Percentiles rank a stretch among this genome's conserved stretches.
These are phyloP conservation scores for Busseola fusca DNA, from an alignment of 2,888 invertebrate species.

Conservation along the genomic window DNA sequence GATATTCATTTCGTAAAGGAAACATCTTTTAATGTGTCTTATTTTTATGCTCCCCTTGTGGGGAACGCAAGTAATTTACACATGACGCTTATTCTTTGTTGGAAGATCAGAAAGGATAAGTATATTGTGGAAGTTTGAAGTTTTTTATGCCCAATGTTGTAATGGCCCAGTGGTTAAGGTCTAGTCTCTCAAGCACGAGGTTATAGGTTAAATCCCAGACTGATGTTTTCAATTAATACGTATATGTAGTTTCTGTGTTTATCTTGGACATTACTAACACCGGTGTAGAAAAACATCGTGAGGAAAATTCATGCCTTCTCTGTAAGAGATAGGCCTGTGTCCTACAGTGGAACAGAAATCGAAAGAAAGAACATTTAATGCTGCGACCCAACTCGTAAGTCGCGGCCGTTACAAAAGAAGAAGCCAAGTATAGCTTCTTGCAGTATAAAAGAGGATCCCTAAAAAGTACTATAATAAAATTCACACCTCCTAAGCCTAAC, in stretches of 20 bases:
- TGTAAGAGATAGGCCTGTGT: neutral
- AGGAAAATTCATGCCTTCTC: neutral
- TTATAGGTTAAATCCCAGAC: neutral
- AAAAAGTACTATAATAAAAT: neutral
- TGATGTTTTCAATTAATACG: neutral
- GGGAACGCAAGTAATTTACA: constrained; percentile 6
- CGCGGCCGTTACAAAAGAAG: neutral
- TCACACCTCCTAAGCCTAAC: neutral
- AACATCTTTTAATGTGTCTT: constrained; percentile 27
- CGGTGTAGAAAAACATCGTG: neutral
- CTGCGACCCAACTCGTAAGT: neutral
- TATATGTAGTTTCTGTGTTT: neutral
- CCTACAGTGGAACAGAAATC: neutral
- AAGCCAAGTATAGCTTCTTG: neutral
- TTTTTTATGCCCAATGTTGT: neutral
- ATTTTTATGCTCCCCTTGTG: constrained; percentile 21
- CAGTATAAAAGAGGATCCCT: neutral
- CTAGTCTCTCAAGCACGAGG: neutral
- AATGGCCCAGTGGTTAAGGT: neutral
- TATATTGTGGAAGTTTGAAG: neutral
- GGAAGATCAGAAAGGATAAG: neutral
- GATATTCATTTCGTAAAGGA: constrained; percentile 27
- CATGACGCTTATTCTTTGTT: constrained; percentile 6
- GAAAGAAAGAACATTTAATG: neutral
- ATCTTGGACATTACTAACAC: neutral